A percentile compares a stretch with the other conserved stretches of the same genome.
phyloP scores from a whole-genome alignment of 1,140 invertebrate species.

The Drosophila tani region DNA sequence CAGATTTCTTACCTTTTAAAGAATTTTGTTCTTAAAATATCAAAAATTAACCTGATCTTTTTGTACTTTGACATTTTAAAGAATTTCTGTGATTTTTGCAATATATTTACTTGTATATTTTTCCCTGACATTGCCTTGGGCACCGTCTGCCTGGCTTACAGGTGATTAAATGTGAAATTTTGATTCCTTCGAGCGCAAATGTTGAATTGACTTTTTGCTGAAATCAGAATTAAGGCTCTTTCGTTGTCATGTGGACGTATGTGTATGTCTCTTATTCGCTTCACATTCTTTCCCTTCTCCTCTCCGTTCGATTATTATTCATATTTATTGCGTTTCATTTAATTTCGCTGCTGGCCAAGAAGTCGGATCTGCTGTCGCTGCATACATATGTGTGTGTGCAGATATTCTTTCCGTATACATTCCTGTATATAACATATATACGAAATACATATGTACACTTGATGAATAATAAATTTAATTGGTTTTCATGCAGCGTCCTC shows the following conservation, averaged over 20 bases:
- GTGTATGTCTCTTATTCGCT: constrained; percentile 2
- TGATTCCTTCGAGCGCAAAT: constrained; percentile 40
- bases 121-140: constrained; percentile 4
- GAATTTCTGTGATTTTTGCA: not conserved
- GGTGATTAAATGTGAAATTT: constrained; percentile 68
- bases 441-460: constrained; percentile 26
- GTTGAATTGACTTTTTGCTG: constrained; percentile 70
- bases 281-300: constrained; percentile 5
- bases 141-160: constrained; percentile 54
- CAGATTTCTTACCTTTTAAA: too few species aligned
- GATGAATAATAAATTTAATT: constrained; percentile 71
- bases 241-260: constrained; percentile 41
- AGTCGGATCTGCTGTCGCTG: constrained; percentile 2
- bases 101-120: not conserved
- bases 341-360: constrained; percentile 45
- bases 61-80: not conserved
- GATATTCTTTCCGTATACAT: constrained; percentile 14
- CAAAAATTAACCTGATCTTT: not conserved
- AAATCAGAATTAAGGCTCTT: constrained; percentile 29
- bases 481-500: constrained; percentile 49
- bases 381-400: not conserved
- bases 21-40: not conserved
- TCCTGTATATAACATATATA: not conserved
- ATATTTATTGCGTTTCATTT: constrained; percentile 67
- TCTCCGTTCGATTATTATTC: constrained; percentile 51